phyloP scores from a whole-genome alignment of 2,113 vertebrate species.

The Orthonyx spaldingii region DNA sequence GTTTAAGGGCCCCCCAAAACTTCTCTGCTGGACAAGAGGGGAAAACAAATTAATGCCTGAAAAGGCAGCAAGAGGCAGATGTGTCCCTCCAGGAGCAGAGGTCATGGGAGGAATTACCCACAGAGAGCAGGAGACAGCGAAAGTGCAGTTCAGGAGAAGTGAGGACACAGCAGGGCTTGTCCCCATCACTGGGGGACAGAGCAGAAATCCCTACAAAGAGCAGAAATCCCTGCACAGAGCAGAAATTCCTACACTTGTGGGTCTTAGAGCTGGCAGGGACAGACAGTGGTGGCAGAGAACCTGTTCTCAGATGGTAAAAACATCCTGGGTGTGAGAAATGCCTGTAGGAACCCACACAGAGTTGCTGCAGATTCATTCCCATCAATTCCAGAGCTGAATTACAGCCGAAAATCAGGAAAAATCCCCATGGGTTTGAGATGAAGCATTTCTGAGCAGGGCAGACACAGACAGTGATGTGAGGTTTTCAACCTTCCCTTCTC shows the following conservation, averaged over 20 bases:
- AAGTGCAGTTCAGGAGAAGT: neutral
- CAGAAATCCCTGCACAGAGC: neutral
- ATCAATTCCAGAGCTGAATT: neutral
- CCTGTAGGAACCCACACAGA: neutral
- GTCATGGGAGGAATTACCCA: neutral
- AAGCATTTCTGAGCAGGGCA: neutral
- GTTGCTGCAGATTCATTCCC: neutral
- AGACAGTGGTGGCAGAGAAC: neutral
- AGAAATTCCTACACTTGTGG: neutral
- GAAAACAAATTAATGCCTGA: neutral
- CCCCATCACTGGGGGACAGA: fast-evolving
- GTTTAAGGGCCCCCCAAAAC: neutral
- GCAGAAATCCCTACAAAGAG: neutral
- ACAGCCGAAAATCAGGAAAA: neutral
- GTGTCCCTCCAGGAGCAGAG: neutral
- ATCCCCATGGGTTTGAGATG: neutral
- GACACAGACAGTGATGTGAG: neutral
- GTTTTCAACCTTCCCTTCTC: neutral
- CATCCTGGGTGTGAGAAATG: neutral
- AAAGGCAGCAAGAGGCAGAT: neutral
- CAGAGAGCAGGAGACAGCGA: neutral
- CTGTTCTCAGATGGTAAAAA: neutral
- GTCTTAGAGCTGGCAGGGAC: neutral
- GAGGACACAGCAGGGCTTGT: neutral
- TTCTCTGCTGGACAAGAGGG: neutral